Base-by-base conservation (phyloP, 2,888 invertebrate genomes). In the Nemurella pictetii region DNA sequence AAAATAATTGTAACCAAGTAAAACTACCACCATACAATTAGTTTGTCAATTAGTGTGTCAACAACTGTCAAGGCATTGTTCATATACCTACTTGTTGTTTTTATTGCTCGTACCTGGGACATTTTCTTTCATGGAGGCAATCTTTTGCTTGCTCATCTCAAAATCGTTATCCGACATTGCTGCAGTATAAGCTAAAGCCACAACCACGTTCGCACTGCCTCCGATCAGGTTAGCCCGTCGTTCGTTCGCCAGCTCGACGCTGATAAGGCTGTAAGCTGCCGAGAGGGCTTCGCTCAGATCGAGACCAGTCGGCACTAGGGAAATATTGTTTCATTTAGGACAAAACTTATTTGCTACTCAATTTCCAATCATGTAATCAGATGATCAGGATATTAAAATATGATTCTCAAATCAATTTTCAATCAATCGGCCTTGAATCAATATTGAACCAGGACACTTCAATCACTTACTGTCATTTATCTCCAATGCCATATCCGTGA, bases 71-170 rank as follows among this genome's bases (percentile, higher is more conserved):
- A n/a, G n/a, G n/a, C n/a, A n/a, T n/a, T n/a, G n/a, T n/a, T n/a
- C n/a, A n/a, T n/a, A n/a, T n/a, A n/a, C n/a, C n/a, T n/a, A n/a
- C n/a, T n/a, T n/a, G n/a, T n/a, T n/a, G n/a, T n/a, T n/a, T n/a
- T n/a, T n/a, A n/a, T n/a, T n/a, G n/a, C n/a, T n/a, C n/a, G n/a
- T 26, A 84, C 84, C 84, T 7, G 84, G 84, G 32, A 55, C 75
- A 29, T 36, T 77, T 36, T 77, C 84, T 29, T 81, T 84, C 72
- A 80, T 15, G 5, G n/a, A 7, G 26, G 15, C 7, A 0, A 82
- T 30, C 27, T 74, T 32, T 26, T 12, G 26, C 28, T 82, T 73
- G 74, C 74, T 81, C 55, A 27, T 80, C 55, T 81, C 35, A 26
- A 84, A 72, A 55, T 84, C 84, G 32, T 36, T 32, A 72, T 84